phyloP scores from a whole-genome alignment of 1,140 invertebrate genomes.

The Spodoptera frugiperda region DNA sequence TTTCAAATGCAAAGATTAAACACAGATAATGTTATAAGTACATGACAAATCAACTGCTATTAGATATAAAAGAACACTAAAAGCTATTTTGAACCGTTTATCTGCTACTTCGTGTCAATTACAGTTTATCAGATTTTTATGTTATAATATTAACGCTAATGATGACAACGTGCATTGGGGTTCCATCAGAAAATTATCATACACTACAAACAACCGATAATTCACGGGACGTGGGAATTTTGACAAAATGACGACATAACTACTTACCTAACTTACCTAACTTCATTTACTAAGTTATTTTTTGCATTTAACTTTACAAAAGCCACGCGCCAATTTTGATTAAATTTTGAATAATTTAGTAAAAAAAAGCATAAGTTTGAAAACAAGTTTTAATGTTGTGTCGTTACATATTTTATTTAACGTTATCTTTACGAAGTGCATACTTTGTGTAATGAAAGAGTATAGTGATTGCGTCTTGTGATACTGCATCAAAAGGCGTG shows the following conservation, averaged over 20 bases:
- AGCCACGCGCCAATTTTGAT: neutral
- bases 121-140: slow-evolving; percentile 1
- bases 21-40: neutral
- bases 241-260: neutral
- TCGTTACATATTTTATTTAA: slow-evolving; percentile 8
- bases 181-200: neutral
- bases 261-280: neutral
- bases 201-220: neutral
- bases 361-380: neutral
- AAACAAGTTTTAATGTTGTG: neutral
- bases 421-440: neutral
- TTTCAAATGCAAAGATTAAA: neutral
- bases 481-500: slow-evolving; percentile 6
- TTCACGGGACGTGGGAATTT: neutral
- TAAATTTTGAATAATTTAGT: slow-evolving; percentile 10
- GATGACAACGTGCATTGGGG: neutral
- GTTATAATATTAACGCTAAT: slow-evolving; percentile 8
- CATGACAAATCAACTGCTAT: slow-evolving; percentile 9
- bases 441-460: slow-evolving; percentile 18
- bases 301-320: neutral
- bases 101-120: slow-evolving; percentile 22
- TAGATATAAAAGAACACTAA: slow-evolving; percentile 2
- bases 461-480: slow-evolving; percentile 12
- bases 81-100: slow-evolving; percentile 10
- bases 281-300: neutral